Base-by-base conservation (phyloP, 2,113 vertebrate genomes). In the Oreochromis niloticus region DNA sequence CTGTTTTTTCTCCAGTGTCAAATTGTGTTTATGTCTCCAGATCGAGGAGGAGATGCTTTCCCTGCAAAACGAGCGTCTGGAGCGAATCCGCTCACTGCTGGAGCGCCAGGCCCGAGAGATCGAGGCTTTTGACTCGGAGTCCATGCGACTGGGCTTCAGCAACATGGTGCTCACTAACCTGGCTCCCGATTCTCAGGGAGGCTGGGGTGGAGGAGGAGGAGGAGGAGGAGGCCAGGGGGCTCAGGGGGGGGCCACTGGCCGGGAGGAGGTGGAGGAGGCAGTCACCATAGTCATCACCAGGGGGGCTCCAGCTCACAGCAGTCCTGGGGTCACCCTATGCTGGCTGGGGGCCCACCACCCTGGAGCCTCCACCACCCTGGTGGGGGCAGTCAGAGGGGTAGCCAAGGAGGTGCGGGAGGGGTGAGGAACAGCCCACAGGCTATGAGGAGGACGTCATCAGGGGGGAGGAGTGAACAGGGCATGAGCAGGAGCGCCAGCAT, bases 401-500 rank as follows among this genome's bases (percentile, higher is more conserved):
- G 96, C 90, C 97, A 96, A 94, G 94, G 92, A 41, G 92, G 94
- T 1, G 96, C 97, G 92, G 97, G 97, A 89, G 98, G 97, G 96
- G 97, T 97, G 97, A 97, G 98, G 96, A 99, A 98, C 96, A 99
- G 98, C 97, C 98, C 98, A 68, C 98, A 99, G 97, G 98, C 97
- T 94, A 95, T 97, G 95, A 97, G 98, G 97, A 98, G 98, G 96
- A 98, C 98, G 96, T 97, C 98, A 95, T 97, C 98, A 82, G 98
- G 98, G 96, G 98, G 97, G 95, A 98, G 97, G 97, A 98, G 96
- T 92, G 98, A 99, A 95, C 98, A 98, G 97, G 98, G 97, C 96
- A 99, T 99, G 98, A 99, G 98, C 97, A 98, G 98, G 96, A 99
- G 98, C 96, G 95, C 98, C 96, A 99, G 98, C 97, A 98, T 99